phyloP scores from a whole-genome alignment of 2,113 vertebrate species.

The Heterochromis multidens region DNA sequence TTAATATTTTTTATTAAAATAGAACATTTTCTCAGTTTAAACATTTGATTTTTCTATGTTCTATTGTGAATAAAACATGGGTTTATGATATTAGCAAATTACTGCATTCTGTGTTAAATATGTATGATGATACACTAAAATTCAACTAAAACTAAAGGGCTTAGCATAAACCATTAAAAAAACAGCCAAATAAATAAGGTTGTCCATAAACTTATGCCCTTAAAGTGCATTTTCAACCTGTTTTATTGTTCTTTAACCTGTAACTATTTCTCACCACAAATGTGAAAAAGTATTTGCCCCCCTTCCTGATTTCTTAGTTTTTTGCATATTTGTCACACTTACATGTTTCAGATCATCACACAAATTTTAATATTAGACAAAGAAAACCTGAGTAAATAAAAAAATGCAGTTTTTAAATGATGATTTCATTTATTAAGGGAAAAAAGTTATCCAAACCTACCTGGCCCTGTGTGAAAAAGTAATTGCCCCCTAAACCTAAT shows the following conservation, averaged over 20 bases:
- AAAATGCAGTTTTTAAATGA: too few relatives aligned
- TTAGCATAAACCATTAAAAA: rapidly evolving
- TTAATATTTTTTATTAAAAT: not conserved
- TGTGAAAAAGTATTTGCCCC: too few relatives aligned
- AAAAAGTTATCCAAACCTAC: too few relatives aligned
- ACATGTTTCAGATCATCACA: too few relatives aligned
- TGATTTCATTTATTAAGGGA: too few relatives aligned
- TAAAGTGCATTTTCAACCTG: not conserved
- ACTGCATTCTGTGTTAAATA: not conserved
- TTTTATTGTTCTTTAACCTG: not conserved
- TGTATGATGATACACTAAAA: rapidly evolving
- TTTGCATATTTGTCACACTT: too few relatives aligned
- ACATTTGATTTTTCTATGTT: not conserved
- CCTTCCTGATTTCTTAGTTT: too few relatives aligned
- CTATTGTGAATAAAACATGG: not conserved
- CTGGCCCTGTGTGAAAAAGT: too few relatives aligned
- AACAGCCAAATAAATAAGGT: not conserved
- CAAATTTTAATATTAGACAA: too few relatives aligned
- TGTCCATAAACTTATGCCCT: not conserved
- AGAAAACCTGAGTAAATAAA: too few relatives aligned
- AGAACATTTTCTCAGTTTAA: not conserved
- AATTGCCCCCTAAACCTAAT: too few relatives aligned
- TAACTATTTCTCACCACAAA: rapidly evolving
- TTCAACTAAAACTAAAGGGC: not conserved
- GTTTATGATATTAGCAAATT: not conserved